Evolutionary conservation across 2,888 invertebrate species (phyloP).

Genomic region (Eilema depressum): DNA sequence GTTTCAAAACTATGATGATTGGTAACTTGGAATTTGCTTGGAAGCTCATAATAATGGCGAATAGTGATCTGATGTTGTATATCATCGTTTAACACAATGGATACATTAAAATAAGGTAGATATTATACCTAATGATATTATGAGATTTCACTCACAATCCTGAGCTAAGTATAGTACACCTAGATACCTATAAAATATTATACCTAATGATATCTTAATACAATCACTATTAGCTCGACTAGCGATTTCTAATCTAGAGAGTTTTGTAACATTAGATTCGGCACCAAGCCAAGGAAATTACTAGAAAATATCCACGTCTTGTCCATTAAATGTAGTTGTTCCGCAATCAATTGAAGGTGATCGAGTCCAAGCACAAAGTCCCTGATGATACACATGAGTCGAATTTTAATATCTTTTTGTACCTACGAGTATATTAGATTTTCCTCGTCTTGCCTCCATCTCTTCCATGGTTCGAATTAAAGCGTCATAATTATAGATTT

Average conservation of each 20-base stretch:
- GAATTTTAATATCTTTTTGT: not conserved
- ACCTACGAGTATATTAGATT: not conserved
- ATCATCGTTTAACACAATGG: not conserved
- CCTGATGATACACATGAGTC: not conserved
- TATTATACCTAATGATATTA: too few species aligned
- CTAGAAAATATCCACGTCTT: not conserved
- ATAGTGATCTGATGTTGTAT: not conserved
- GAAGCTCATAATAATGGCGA: too few species aligned
- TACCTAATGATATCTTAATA: too few species aligned
- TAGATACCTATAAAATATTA: too few species aligned
- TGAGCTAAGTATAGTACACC: too few species aligned
- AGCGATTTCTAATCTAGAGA: not conserved
- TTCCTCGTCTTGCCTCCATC: not conserved
- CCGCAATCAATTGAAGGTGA: constrained; percentile 13
- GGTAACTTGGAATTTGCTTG: too few species aligned
- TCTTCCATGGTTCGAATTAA: not conserved
- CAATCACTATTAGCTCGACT: not conserved
- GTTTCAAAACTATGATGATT: too few species aligned
- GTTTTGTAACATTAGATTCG: not conserved
- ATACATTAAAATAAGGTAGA: not conserved
- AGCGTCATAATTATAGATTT: not conserved
- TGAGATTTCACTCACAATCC: too few species aligned
- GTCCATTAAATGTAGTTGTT: constrained; percentile 6
- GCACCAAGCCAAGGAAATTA: not conserved
- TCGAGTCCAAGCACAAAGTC: not conserved